Conservation (phyloP, 2,888 invertebrate species). For the Eupithecia exiguata region DNA sequence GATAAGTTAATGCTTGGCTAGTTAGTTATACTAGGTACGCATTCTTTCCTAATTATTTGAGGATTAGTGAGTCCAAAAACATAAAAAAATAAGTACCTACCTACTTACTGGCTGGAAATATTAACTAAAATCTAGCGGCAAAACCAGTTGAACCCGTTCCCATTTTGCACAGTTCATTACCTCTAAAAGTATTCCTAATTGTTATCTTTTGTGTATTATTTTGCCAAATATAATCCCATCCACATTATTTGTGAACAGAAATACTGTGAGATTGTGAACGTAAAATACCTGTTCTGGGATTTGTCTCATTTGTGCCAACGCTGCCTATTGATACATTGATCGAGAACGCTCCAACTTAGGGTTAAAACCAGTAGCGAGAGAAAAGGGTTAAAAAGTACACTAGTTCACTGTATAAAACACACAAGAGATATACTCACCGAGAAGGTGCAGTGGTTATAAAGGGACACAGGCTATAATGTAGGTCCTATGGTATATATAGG, state of each 20-base stretch:
- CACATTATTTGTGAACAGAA: conserved; percentile 13
- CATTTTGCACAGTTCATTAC: conserved; percentile 28
- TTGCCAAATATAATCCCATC: conserved; percentile 43
- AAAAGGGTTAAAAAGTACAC: neutral
- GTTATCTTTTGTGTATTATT: conserved; percentile 24
- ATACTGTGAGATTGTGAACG: conserved; percentile 31
- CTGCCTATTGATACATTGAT: conserved; percentile 31
- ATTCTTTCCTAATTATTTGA: conserved; percentile 3
- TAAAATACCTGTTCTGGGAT: conserved; percentile 44
- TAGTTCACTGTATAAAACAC: neutral
- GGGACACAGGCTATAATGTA: neutral
- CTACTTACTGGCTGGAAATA: neutral
- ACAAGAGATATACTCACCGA: neutral
- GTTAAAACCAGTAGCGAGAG: conserved; percentile 21
- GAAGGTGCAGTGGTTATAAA: neutral
- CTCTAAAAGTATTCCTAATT: conserved; percentile 11
- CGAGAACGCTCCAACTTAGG: conserved; percentile 16
- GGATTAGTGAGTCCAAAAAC: neutral
- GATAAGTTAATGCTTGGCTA: neutral
- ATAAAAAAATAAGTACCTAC: neutral
- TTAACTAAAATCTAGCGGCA: conserved; percentile 3
- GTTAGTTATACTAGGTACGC: neutral
- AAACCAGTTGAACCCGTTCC: conserved; percentile 28
- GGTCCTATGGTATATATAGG: neutral
- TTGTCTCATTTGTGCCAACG: conserved; percentile 32